A percentile compares a stretch with the other conserved stretches of the same genome.
Evolutionary conservation across 2,888 invertebrate genomes (phyloP).

Genomic region (Imbricaverruca yamaguchii): DNA sequence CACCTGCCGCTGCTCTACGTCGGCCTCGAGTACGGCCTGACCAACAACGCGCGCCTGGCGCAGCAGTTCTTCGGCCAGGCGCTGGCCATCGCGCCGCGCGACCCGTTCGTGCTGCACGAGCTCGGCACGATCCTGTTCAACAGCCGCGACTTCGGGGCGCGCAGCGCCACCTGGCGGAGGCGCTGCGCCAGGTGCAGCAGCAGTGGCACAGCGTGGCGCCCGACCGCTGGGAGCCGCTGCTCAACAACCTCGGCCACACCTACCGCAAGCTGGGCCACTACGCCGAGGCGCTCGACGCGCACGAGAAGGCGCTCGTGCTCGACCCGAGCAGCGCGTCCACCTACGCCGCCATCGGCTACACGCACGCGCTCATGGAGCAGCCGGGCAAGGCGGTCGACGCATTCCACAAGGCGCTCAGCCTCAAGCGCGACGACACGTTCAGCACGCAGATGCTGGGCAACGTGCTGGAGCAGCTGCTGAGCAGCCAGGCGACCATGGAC

Average conservation of each 20-base stretch:
- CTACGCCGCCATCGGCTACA: slow-evolving; percentile 74
- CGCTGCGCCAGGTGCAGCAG: slow-evolving; percentile 58
- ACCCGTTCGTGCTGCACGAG: slow-evolving; percentile 91
- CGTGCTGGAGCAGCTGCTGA: slow-evolving; percentile 60
- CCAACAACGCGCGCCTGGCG: slow-evolving; percentile 83
- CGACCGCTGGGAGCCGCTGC: slow-evolving; percentile 77
- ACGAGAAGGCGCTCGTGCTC: slow-evolving; percentile 67
- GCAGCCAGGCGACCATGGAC: neutral
- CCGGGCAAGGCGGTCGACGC: slow-evolving; percentile 65
- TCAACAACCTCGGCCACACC: slow-evolving; percentile 85
- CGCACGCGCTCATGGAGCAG: slow-evolving; percentile 68
- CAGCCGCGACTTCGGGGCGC: slow-evolving; percentile 68
- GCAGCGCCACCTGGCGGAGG: slow-evolving; percentile 62
- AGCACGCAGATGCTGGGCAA: slow-evolving; percentile 78
- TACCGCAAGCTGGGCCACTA: slow-evolving; percentile 72
- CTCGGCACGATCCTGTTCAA: slow-evolving; percentile 88
- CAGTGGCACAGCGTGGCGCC: slow-evolving; percentile 47
- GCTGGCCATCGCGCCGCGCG: slow-evolving; percentile 69
- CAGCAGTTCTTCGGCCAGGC: slow-evolving; percentile 86
- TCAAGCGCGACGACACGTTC: slow-evolving; percentile 80
- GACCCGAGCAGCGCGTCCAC: slow-evolving; percentile 66
- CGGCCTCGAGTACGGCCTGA: slow-evolving; percentile 90
- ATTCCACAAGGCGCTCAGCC: slow-evolving; percentile 81
- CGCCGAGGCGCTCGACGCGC: slow-evolving; percentile 72
- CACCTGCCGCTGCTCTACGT: slow-evolving; percentile 93